Conservation (phyloP, 2,797 vertebrate genomes). For the Silurus aristotelis region DNA sequence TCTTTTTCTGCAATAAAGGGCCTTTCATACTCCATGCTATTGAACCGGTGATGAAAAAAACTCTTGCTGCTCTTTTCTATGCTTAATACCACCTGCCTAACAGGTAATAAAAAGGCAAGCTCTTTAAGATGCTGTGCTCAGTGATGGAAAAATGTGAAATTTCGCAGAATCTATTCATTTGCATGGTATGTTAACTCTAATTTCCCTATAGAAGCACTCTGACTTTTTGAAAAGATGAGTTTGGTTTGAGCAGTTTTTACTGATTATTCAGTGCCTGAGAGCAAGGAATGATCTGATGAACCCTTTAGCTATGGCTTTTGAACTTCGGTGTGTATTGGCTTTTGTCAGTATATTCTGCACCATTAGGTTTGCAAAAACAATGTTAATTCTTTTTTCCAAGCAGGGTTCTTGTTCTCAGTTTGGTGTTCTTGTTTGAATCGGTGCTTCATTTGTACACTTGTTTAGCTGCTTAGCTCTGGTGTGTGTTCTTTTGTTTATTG, state of each 20-base stretch:
- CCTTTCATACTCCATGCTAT: not conserved
- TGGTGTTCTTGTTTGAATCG: not conserved
- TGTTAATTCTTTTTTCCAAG: not conserved
- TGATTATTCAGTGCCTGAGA: conserved; percentile 28
- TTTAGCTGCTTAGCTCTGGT: not conserved
- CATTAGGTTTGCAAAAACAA: conserved; percentile 13
- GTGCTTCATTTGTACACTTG: not conserved
- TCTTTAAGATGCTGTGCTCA: conserved; percentile 1
- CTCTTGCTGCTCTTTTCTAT: conserved; percentile 2
- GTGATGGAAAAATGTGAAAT: conserved; percentile 18
- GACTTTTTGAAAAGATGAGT: conserved; percentile 19
- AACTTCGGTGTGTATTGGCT: not conserved
- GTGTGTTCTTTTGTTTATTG: not conserved
- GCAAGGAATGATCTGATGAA: conserved; percentile 27
- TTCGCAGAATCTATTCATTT: conserved; percentile 24
- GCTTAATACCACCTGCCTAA: not conserved
- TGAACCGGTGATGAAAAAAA: not conserved
- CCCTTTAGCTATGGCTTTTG: conserved; percentile 16
- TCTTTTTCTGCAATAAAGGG: not conserved
- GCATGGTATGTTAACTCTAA: conserved; percentile 17
- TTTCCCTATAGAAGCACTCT: conserved; percentile 32
- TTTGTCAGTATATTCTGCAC: conserved; percentile 22
- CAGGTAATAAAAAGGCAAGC: conserved; percentile 1
- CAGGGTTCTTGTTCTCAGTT: not conserved
- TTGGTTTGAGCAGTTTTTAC: conserved; percentile 41